These are phyloP conservation scores for Pangasius krempfi DNA, from an alignment of 2,797 vertebrate species.

Conservation along the genomic window DNA sequence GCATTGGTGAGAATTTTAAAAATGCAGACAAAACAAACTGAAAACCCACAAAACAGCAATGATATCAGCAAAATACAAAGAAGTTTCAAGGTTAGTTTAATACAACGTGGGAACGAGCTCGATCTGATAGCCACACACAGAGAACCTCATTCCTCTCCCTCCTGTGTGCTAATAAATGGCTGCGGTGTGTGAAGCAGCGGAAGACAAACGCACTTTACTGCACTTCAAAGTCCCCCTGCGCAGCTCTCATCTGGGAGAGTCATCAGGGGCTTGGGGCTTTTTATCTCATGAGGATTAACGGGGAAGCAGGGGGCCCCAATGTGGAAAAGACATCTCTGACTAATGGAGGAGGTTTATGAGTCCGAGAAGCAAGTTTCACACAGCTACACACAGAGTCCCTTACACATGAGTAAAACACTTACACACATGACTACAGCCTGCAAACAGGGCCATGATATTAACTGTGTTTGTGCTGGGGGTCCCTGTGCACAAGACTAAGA, in stretches of 20 bases:
- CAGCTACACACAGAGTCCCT: conserved; percentile 17
- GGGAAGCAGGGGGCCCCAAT: conserved; percentile 40
- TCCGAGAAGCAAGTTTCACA: conserved; percentile 15
- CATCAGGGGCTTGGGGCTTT: conserved; percentile 48
- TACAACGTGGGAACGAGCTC: not conserved
- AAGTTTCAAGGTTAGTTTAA: not conserved
- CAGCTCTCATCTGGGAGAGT: conserved; percentile 57
- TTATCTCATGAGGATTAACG: conserved; percentile 50
- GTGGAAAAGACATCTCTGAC: conserved; percentile 51
- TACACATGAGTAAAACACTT: conserved; percentile 19
- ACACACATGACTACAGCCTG: conserved; percentile 10
- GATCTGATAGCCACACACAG: not conserved
- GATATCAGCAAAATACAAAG: not conserved
- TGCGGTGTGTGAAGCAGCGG: conserved; percentile 38
- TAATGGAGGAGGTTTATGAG: conserved; percentile 33
- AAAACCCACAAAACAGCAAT: not conserved
- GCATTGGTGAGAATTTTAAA: not conserved
- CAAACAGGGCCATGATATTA: not conserved
- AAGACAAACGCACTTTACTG: conserved; percentile 38
- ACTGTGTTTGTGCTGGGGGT: not conserved
- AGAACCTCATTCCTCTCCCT: conserved; percentile 8
- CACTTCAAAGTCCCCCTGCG: conserved; percentile 50
- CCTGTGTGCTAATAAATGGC: conserved; percentile 37
- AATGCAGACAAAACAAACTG: not conserved
- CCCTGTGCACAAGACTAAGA: not conserved